Conservation (phyloP, 2,797 vertebrate species). For the Rhadinocentrus ornatus region DNA sequence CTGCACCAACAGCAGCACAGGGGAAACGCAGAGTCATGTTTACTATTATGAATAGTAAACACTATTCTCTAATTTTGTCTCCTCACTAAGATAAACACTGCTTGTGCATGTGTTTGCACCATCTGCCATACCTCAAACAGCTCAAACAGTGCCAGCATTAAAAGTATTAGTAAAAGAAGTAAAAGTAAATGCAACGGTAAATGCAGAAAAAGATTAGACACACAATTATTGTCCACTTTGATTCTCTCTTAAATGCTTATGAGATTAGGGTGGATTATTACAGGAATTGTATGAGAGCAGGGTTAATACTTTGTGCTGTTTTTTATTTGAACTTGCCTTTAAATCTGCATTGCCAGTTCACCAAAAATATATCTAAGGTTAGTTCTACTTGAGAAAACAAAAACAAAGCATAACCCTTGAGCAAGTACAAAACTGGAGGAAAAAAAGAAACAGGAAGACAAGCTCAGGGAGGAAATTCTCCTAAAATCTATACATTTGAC, state of each 20-base stretch:
- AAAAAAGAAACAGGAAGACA: not conserved
- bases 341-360: too few species aligned
- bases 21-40: conserved; percentile 25
- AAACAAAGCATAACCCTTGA: too few species aligned
- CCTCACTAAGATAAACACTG: conserved; percentile 40
- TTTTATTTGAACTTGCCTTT: not conserved
- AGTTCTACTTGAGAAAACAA: not conserved
- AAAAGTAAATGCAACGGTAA: conserved; percentile 2
- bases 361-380: not conserved
- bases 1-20: conserved; percentile 28
- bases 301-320: not conserved
- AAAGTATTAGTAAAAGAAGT: not conserved
- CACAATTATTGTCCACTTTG: conserved; percentile 11
- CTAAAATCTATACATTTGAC: not conserved
- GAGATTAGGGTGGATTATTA: conserved; percentile 11
- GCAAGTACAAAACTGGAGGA: not conserved
- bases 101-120: conserved; percentile 26
- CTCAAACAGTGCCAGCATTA: conserved; percentile 3
- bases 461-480: not conserved
- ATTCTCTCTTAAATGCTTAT: conserved; percentile 11
- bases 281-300: conserved; percentile 3
- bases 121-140: conserved; percentile 34
- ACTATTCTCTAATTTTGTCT: conserved; percentile 27
- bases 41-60: conserved; percentile 36
- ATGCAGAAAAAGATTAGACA: conserved; percentile 2